Evolutionary conservation across 1,140 invertebrate genomes (phyloP).

Genomic region (Temnothorax longispinosus): DNA sequence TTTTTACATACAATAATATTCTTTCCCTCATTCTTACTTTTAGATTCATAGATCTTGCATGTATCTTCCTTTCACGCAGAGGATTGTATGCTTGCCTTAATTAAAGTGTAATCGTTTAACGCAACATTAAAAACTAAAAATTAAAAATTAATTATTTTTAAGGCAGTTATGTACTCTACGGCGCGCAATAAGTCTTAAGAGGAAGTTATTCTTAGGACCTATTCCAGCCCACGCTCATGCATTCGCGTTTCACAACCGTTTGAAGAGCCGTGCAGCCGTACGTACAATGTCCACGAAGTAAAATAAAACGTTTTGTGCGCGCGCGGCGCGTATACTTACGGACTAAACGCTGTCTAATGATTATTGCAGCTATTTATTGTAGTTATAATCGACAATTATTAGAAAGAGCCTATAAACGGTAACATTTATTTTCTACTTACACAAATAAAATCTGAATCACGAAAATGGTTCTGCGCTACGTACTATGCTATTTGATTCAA

Average conservation of each 20-base stretch:
- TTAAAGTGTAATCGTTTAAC: background rate
- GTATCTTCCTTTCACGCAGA: background rate
- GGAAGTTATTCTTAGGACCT: background rate
- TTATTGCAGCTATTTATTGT: background rate
- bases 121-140: conserved; percentile 31
- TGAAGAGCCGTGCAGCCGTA: background rate
- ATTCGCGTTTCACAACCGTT: background rate
- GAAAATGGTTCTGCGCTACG: background rate
- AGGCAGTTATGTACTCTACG: background rate
- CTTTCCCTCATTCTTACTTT: conserved; percentile 3
- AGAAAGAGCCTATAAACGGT: background rate
- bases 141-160: conserved; percentile 17
- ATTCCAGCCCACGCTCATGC: background rate
- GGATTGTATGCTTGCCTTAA: conserved; percentile 6
- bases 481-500: background rate
- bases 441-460: conserved; percentile 37
- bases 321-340: background rate
- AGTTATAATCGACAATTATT: background rate
- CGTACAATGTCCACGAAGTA: background rate
- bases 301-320: background rate
- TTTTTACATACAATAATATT: background rate
- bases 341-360: conserved; percentile 5
- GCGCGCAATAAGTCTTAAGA: background rate
- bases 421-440: conserved; percentile 18
- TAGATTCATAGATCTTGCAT: conserved; percentile 27